phyloP scores from a whole-genome alignment of 2,888 invertebrate genomes.

The Agonopterix alstromeriana region DNA sequence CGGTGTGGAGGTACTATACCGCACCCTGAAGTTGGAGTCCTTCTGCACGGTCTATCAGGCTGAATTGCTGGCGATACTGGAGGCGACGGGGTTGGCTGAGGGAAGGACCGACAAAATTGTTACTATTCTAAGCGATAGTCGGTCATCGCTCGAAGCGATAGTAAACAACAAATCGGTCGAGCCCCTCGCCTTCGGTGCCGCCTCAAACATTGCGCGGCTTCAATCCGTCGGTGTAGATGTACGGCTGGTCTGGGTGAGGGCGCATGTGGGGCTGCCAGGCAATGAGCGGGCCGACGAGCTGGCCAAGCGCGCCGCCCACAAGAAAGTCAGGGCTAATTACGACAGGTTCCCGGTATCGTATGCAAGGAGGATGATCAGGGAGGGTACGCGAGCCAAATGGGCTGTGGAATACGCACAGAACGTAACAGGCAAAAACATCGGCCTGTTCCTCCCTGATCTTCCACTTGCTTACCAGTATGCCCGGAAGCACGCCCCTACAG shows the following conservation, averaged over 20 bases:
- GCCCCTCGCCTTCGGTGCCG: background rate
- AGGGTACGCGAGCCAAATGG: background rate
- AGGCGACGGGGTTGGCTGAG: background rate
- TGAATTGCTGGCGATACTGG: background rate
- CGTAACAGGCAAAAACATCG: background rate
- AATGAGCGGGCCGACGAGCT: conserved; percentile 11
- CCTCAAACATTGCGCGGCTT: background rate
- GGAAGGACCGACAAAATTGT: background rate
- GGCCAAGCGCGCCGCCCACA: conserved; percentile 6
- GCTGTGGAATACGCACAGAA: background rate
- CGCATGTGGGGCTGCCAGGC: conserved; percentile 7
- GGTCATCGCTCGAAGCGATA: background rate
- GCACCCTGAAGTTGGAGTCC: background rate
- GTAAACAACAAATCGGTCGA: too few relatives aligned
- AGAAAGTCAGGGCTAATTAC: background rate
- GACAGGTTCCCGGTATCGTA: conserved; percentile 8
- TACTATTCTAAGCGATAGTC: background rate
- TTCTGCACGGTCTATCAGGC: conserved; percentile 5
- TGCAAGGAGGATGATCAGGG: background rate
- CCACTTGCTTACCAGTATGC: background rate
- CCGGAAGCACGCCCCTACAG: background rate
- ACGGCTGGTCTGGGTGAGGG: conserved; percentile 12
- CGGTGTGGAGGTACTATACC: background rate
- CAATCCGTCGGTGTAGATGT: background rate
- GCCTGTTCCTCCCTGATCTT: background rate